Percentiles rank a stretch among this genome's conserved stretches.
phyloP scores from a whole-genome alignment of 2,888 invertebrate genomes.

The Lottia scabra region DNA sequence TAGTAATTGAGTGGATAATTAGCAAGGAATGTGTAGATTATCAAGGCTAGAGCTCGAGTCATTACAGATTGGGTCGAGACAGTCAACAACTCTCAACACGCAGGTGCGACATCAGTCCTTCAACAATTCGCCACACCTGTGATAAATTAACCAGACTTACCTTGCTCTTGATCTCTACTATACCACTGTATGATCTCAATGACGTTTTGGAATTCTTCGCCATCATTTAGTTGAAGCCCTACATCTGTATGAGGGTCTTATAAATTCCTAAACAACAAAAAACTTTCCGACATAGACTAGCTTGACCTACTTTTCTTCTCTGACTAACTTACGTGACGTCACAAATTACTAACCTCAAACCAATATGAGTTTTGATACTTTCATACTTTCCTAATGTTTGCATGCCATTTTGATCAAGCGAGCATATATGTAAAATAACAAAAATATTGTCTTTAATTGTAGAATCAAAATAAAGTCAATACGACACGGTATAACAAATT shows the following conservation, averaged over 20 bases:
- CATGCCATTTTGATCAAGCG: too few relatives aligned
- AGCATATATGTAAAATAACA: too few relatives aligned
- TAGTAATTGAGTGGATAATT: too few relatives aligned
- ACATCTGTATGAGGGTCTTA: conserved; percentile 18
- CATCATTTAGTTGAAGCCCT: conserved; percentile 36
- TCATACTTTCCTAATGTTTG: not conserved
- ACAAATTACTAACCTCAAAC: conserved; percentile 5
- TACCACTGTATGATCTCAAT: conserved; percentile 30
- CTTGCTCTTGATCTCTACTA: conserved; percentile 60
- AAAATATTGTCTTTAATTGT: too few relatives aligned
- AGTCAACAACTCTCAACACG: not conserved
- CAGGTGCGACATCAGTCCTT: conserved; percentile 8
- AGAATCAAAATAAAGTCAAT: too few relatives aligned
- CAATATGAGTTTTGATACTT: not conserved
- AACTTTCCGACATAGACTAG: not conserved
- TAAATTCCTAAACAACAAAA: not conserved
- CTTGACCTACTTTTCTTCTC: conserved; percentile 18
- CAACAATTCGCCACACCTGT: conserved; percentile 26
- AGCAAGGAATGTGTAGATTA: too few relatives aligned
- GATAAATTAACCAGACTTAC: conserved; percentile 32
- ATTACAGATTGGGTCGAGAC: too few relatives aligned
- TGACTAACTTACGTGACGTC: conserved; percentile 29
- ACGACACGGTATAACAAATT: too few relatives aligned
- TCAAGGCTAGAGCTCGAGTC: too few relatives aligned
- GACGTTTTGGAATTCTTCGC: conserved; percentile 49